Percentiles rank a stretch among this genome's conserved stretches.
Conservation (phyloP, 2,888 invertebrate species). For the Hyppa rectilinea region DNA sequence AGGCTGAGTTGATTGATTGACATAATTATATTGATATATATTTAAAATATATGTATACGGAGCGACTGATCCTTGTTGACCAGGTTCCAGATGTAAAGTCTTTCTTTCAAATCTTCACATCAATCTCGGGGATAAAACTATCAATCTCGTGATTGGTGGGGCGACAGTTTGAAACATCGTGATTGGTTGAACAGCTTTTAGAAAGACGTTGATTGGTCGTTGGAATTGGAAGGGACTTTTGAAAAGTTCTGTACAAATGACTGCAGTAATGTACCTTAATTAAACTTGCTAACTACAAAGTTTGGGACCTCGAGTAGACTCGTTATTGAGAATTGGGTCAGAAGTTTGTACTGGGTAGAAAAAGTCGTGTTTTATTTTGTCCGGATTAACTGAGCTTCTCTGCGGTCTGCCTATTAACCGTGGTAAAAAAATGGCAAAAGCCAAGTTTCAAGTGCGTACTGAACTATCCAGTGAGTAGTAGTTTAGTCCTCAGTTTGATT, state of each 20-base stretch:
- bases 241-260: not conserved
- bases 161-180: slow-evolving; percentile 3
- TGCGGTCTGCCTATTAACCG: not conserved
- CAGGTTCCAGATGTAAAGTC: no score
- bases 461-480: not conserved
- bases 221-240: not conserved
- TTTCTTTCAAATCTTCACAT: not conserved
- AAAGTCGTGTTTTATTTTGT: not conserved
- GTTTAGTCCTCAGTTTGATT: not conserved
- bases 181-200: slow-evolving; percentile 10
- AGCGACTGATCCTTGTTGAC: no score
- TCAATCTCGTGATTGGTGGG: slow-evolving; percentile 18
- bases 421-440: no score
- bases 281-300: slow-evolving; percentile 37
- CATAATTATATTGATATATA: no score
- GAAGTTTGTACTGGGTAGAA: not conserved
- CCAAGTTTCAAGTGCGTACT: not conserved
- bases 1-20: no score
- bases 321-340: slow-evolving; percentile 18
- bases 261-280: slow-evolving; percentile 19
- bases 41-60: no score
- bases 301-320: slow-evolving; percentile 21
- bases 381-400: not conserved
- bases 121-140: slow-evolving; percentile 10
- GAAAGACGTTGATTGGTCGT: slow-evolving; percentile 16